Evolutionary conservation across 2,113 vertebrate species (phyloP).

Genomic region (Tachysurus fulvidraco): DNA sequence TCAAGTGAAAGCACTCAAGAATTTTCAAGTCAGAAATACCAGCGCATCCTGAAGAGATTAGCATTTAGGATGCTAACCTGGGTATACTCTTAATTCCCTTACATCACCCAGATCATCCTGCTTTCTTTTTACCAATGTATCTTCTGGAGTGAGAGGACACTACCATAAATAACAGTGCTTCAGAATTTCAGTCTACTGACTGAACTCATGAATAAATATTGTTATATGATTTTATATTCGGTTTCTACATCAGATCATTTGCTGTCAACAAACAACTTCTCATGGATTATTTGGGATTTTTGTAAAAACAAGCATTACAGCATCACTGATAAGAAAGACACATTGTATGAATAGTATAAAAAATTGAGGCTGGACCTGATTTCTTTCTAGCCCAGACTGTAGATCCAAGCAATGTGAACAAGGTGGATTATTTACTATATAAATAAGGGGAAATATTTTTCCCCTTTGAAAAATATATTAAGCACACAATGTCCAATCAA

Average conservation of each 20-base stretch:
- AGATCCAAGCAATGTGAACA: background rate
- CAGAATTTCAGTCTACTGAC: no score
- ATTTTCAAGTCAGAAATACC: background rate
- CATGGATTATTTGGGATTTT: background rate
- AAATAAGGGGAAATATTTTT: background rate
- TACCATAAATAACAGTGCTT: background rate
- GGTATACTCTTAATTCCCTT: slow-evolving; percentile 13
- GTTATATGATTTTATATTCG: background rate
- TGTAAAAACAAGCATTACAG: background rate
- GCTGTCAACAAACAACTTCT: background rate
- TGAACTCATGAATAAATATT: background rate
- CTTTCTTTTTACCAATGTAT: background rate
- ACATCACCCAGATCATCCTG: slow-evolving; percentile 25
- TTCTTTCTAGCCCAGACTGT: background rate
- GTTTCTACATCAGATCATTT: background rate
- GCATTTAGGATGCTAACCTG: slow-evolving; percentile 20
- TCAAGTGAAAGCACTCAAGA: slow-evolving; percentile 7
- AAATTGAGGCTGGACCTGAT: background rate
- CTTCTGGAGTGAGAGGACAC: background rate
- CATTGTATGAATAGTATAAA: background rate
- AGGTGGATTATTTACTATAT: background rate
- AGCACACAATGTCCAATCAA: background rate
- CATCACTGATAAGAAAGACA: background rate
- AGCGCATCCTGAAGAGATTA: slow-evolving; percentile 22
- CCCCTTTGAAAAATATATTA: background rate